Percentiles rank a stretch among this genome's conserved stretches.
Evolutionary conservation across 2,797 vertebrate species (phyloP).

Genomic region (Macropodus opercularis): DNA sequence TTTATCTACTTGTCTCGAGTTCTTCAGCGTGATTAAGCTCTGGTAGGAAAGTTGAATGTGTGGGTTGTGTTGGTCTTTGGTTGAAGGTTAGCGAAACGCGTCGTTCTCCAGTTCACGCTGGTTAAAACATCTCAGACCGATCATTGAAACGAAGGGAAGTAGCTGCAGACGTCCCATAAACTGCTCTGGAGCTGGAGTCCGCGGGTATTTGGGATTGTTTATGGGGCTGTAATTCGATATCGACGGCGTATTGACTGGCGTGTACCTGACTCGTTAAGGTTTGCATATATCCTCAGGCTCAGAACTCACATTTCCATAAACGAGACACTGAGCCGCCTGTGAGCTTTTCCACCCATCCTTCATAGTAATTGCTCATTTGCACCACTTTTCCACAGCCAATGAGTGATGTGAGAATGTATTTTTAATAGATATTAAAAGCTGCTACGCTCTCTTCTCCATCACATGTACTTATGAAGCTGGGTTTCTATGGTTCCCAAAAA

Average conservation of each 20-base stretch:
- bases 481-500: conserved; percentile 14
- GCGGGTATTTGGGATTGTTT: conserved; percentile 12
- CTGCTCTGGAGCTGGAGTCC: too few species aligned
- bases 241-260: conserved; percentile 38
- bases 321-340: conserved; percentile 37
- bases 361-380: conserved; percentile 50
- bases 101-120: too few species aligned
- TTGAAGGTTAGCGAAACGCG: background rate
- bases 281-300: conserved; percentile 35
- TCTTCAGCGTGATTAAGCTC: too few species aligned
- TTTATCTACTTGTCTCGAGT: too few species aligned
- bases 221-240: conserved; percentile 12
- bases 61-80: background rate
- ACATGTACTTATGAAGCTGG: background rate
- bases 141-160: background rate
- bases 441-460: conserved; percentile 7
- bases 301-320: conserved; percentile 15
- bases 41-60: background rate
- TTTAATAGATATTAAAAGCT: conserved; percentile 30
- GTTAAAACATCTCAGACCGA: background rate
- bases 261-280: conserved; percentile 25
- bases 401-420: conserved; percentile 27
- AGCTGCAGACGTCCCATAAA: background rate
- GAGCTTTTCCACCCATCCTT: conserved; percentile 21
- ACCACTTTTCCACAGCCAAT: conserved; percentile 16